Evolutionary conservation across 92 coral and sea anemone species (phyloP), one percentile per base, ranked within the genome.

Genomic region (Scolanthus callimorphus): DNA sequence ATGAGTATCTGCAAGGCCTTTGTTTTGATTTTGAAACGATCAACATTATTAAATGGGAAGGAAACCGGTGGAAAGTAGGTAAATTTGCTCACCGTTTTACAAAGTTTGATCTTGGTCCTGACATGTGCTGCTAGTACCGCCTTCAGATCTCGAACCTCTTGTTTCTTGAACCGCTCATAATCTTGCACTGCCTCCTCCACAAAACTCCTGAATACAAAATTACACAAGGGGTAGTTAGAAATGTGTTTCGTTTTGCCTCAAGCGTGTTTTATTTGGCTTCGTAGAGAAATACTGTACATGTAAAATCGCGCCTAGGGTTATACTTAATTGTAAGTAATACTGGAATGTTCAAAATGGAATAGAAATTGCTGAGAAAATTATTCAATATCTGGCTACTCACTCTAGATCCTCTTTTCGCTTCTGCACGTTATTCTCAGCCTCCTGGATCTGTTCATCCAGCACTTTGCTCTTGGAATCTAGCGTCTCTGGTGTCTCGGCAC

Each of bases 121-220:
- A 92, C 79, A 57, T 92, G 98, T 10, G 89, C 86, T 47, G 78
- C 64, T 52, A 92, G 57, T 54, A 92, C 80, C 31, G 76, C 85
- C 61, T 74, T 92, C 31, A 89, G 47, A 48, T 92, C 98, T 29
- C 83, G 74, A 20, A 84, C 98, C 70, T 90, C 88, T 63, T 92
- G 98, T 52, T 81, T 92, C 63, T 83, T 85, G 65, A 92, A 92
- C 70, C 89, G 78, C 44, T 88, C 96, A 47, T 89, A 92, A 63
- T 92, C 98, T 52, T 77, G 59, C 4, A 53, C 55, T 29, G 94
- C 81, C 46, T 86, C 84, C 31, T 84, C 88, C 20, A 85, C 86
- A 63, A 92, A 92, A 20, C 60, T 31, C 52, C 98, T 92, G 59
- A 34, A n/a, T n/a, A n/a, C n/a, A n/a, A n/a, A n/a, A n/a, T n/a